Percentiles rank a stretch among this genome's conserved stretches.
Conservation (phyloP, 2,797 vertebrate genomes). For the Synaphobranchus kaupii region DNA sequence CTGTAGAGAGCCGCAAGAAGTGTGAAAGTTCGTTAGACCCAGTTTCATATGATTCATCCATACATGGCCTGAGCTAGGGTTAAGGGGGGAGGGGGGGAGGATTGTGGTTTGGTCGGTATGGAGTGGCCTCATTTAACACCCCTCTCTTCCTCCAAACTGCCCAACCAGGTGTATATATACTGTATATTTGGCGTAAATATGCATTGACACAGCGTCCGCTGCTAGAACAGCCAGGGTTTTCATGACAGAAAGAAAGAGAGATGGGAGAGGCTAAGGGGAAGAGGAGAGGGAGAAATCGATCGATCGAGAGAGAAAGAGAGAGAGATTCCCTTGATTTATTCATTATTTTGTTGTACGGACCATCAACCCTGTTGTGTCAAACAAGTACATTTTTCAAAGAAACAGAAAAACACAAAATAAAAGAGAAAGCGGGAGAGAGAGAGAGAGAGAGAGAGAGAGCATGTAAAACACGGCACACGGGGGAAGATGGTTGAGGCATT, state of each 20-base stretch:
- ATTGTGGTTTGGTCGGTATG: not conserved
- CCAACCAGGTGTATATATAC: not conserved
- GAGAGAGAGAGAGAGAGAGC: not conserved
- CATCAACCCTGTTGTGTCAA: not conserved
- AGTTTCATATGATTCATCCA: not conserved
- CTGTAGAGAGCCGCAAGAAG: not conserved
- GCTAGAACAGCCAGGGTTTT: not conserved
- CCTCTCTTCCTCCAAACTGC: not conserved
- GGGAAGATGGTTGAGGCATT: not conserved
- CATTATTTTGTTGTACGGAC: not conserved
- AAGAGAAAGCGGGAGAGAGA: not conserved
- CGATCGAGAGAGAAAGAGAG: not conserved
- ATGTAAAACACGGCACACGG: not conserved
- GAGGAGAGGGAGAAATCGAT: not conserved
- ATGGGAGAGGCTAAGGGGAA: no score
- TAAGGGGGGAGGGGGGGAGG: not conserved
- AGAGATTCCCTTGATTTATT: not conserved
- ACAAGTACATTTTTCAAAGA: not conserved
- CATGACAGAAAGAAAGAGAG: not conserved
- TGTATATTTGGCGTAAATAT: not conserved
- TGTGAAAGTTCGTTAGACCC: constrained; percentile 4
- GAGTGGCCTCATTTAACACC: not conserved
- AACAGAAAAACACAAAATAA: not conserved
- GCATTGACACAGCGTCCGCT: not conserved
- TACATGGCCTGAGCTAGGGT: not conserved